Conservation (phyloP, 30 jellyfish, hydroid and myxozoan species). For the Pelagia noctiluca region DNA sequence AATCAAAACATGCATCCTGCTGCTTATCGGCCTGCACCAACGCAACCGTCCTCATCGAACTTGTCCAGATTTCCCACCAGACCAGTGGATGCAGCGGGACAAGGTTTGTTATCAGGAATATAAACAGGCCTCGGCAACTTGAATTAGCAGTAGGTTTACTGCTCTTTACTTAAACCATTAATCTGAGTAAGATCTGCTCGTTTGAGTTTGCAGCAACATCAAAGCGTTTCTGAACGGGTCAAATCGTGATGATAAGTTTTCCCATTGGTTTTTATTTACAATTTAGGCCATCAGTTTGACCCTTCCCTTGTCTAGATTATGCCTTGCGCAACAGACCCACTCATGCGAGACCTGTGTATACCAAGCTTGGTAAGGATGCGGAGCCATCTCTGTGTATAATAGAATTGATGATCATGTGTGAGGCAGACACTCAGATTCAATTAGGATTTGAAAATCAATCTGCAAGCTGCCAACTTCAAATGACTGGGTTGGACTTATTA, state of each 20-base stretch:
- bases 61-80: neutral
- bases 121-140: neutral
- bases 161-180: no score
- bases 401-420: no score
- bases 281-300: neutral
- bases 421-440: no score
- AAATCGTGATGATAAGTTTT: neutral
- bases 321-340: no score
- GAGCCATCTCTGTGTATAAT: no score
- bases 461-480: no score
- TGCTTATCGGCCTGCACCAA: neutral
- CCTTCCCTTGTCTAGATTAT: no score
- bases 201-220: neutral
- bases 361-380: no score
- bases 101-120: slow-evolving; percentile 1
- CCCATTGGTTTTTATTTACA: neutral
- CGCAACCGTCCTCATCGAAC: neutral
- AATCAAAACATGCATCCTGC: neutral
- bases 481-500: no score
- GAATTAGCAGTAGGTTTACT: neutral
- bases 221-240: neutral
- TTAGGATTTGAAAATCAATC: no score
- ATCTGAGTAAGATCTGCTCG: neutral
- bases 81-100: neutral
- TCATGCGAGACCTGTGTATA: no score